Evolutionary conservation across 2,113 vertebrate species (phyloP).

Genomic region (Collichthys lucidus): DNA sequence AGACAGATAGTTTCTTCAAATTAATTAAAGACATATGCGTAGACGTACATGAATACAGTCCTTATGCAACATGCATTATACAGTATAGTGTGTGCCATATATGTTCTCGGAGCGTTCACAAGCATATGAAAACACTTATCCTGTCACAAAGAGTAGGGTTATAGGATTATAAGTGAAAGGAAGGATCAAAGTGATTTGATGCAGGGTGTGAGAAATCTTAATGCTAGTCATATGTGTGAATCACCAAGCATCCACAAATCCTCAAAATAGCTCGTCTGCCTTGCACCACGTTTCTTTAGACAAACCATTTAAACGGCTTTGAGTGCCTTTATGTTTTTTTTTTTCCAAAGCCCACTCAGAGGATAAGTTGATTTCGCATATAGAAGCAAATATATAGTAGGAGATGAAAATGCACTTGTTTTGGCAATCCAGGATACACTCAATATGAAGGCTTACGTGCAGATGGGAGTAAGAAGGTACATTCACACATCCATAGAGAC

Average conservation of each 20-base stretch:
- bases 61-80: too few species aligned
- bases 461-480: too few species aligned
- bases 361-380: conserved; percentile 55
- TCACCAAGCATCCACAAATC: conserved; percentile 53
- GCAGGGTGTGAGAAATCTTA: conserved; percentile 45
- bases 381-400: conserved; percentile 15
- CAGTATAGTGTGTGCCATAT: too few species aligned
- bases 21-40: not conserved
- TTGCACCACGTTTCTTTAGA: conserved; percentile 36
- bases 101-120: not conserved
- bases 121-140: conserved; percentile 19
- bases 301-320: conserved; percentile 52
- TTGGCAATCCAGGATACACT: conserved; percentile 4
- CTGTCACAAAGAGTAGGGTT: conserved; percentile 41
- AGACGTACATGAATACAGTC: too few species aligned
- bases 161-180: conserved; percentile 56
- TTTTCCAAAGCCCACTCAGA: conserved; percentile 31
- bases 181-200: conserved; percentile 57
- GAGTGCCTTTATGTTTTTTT: conserved; percentile 13
- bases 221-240: conserved; percentile 43
- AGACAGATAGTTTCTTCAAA: not conserved
- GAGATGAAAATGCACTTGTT: conserved; percentile 41
- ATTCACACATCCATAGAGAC: not conserved
- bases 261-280: conserved; percentile 50
- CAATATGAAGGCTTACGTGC: too few species aligned